Conservation (phyloP, 2,888 invertebrate genomes). For the Leptogaster cylindrica region DNA sequence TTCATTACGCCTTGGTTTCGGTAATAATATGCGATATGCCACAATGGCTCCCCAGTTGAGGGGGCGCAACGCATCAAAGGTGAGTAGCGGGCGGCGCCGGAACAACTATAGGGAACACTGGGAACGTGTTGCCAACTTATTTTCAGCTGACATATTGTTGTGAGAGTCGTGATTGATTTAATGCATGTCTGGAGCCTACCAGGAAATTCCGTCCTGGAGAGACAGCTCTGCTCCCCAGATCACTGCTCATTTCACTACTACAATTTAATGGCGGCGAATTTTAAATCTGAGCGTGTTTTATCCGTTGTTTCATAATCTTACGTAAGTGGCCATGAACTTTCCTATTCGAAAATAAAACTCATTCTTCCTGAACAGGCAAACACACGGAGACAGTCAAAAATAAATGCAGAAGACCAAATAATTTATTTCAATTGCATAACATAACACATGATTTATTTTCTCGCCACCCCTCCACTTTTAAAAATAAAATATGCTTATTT, state of each 20-base stretch:
- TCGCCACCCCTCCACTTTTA: no score
- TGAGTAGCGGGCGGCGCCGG: neutral
- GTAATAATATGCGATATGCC: slow-evolving; percentile 25
- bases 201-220: slow-evolving; percentile 10
- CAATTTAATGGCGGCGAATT: neutral
- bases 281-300: no score
- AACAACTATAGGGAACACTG: neutral
- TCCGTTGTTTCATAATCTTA: no score
- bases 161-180: slow-evolving; percentile 36
- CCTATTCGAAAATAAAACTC: no score
- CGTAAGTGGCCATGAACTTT: no score
- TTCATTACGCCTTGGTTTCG: slow-evolving; percentile 18
- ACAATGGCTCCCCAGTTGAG: neutral
- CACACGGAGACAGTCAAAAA: no score
- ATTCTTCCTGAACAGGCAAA: no score
- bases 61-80: neutral
- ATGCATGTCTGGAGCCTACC: slow-evolving; percentile 7
- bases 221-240: neutral
- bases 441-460: no score
- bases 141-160: slow-evolving; percentile 36
- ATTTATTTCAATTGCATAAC: no score
- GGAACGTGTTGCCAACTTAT: slow-evolving; percentile 29
- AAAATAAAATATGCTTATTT: no score
- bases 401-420: no score
- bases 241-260: neutral